Conservation (phyloP, 2,888 invertebrate species). For the Chloroclysta siterata region DNA sequence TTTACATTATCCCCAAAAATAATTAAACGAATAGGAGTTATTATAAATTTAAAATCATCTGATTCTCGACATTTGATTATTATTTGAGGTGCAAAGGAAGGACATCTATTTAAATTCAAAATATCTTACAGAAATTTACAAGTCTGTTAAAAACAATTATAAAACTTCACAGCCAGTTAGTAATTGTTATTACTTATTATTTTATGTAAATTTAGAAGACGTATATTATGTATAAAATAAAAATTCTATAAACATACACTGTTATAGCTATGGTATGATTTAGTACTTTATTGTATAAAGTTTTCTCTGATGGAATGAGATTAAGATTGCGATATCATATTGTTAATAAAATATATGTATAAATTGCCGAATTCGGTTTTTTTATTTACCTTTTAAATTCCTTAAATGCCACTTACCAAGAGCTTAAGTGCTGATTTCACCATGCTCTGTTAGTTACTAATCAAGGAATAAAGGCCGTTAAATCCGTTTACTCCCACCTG, state of each 20-base stretch:
- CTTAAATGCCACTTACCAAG: not conserved
- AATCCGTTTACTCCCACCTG: too few relatives aligned
- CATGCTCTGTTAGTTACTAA: too few relatives aligned
- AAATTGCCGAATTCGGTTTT: slow-evolving; percentile 69
- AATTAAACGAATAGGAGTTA: not conserved
- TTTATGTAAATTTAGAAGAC: slow-evolving; percentile 63
- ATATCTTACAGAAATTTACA: not conserved
- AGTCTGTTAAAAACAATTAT: not conserved
- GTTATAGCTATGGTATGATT: slow-evolving; percentile 59
- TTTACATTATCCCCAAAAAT: not conserved
- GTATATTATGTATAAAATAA: slow-evolving; percentile 61
- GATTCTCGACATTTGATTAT: not conserved
- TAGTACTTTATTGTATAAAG: slow-evolving; percentile 73
- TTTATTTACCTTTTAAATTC: slow-evolving; percentile 15
- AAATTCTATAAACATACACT: slow-evolving; percentile 58
- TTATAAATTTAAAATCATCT: not conserved
- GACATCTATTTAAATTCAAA: slow-evolving; percentile 8
- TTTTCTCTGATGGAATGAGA: slow-evolving; percentile 73
- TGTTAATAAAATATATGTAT: slow-evolving; percentile 85
- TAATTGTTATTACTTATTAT: slow-evolving; percentile 54
- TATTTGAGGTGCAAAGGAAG: slow-evolving; percentile 2
- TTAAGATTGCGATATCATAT: slow-evolving; percentile 82
- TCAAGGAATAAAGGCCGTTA: too few relatives aligned
- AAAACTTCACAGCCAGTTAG: slow-evolving; percentile 44
- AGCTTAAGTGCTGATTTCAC: too few relatives aligned